These are phyloP conservation scores for Elaphurus davidianus DNA, from an alignment of 2,113 vertebrate genomes.

Conservation along the genomic window DNA sequence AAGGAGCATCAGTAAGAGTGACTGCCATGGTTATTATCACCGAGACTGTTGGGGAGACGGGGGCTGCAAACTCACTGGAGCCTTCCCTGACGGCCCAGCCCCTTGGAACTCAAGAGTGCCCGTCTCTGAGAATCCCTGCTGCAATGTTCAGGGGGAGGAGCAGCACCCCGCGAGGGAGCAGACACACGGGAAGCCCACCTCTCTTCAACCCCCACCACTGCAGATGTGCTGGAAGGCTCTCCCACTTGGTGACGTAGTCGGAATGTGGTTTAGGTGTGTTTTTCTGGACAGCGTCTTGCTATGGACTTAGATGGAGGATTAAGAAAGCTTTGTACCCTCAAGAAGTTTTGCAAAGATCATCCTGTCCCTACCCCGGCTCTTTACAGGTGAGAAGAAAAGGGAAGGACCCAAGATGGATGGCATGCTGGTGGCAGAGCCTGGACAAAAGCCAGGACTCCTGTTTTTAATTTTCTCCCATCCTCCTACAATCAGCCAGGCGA, in stretches of 20 bases:
- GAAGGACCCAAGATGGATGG: not conserved
- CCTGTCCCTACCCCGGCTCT: not conserved
- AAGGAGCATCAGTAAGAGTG: not conserved
- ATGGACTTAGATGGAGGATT: not conserved
- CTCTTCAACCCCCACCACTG: not conserved
- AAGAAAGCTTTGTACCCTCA: not conserved
- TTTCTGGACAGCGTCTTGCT: slow-evolving; percentile 45
- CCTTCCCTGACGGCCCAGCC: not conserved
- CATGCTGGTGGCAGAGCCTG: not conserved
- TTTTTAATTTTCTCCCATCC: slow-evolving; percentile 53
- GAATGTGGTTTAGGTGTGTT: not conserved
- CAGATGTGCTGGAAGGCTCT: not conserved
- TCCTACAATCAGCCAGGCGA: slow-evolving; percentile 29
- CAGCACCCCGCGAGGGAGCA: not conserved
- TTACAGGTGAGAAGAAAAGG: not conserved
- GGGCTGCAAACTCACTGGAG: not conserved
- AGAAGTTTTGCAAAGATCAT: not conserved
- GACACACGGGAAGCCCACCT: not conserved
- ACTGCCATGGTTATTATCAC: not conserved
- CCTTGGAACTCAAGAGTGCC: not conserved
- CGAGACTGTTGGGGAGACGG: not conserved
- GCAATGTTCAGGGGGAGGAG: not conserved
- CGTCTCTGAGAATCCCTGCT: not conserved
- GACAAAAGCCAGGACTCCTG: not conserved
- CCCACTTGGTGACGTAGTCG: not conserved